phyloP scores from a whole-genome alignment of 2,113 vertebrate species.

The Nycticryphes semicollaris region DNA sequence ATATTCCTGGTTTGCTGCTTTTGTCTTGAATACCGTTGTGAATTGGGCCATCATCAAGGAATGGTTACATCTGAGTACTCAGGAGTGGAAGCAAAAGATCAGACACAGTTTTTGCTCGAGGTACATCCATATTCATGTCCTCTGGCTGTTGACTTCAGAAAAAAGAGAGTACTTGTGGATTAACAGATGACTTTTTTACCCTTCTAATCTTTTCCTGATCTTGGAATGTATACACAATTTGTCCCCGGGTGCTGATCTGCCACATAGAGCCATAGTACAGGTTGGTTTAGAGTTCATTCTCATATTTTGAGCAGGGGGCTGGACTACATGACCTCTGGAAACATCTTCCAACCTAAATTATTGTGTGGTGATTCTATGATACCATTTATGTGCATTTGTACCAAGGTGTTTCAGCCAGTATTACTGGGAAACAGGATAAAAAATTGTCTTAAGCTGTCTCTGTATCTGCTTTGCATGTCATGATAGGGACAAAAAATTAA shows the following conservation, averaged over 20 bases:
- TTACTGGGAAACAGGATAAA: neutral
- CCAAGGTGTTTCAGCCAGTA: neutral
- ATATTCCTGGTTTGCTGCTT: neutral
- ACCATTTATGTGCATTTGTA: neutral
- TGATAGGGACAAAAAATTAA: neutral
- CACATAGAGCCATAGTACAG: neutral
- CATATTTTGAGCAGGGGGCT: neutral
- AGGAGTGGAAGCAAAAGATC: neutral
- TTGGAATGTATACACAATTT: neutral
- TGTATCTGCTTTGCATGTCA: neutral
- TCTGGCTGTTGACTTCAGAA: neutral
- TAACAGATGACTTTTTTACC: neutral
- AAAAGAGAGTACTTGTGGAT: neutral
- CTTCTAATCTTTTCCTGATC: accelerated
- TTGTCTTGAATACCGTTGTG: neutral
- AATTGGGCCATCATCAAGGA: neutral
- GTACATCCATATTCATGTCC: too few relatives aligned
- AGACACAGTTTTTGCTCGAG: neutral
- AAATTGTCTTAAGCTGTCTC: neutral
- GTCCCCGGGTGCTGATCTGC: neutral
- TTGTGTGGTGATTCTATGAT: neutral
- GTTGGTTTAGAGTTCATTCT: neutral
- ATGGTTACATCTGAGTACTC: neutral
- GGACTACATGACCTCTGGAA: neutral
- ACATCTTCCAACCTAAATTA: neutral